These are phyloP conservation scores for Erpetoichthys calabaricus DNA, from an alignment of 2,797 vertebrate genomes.

Conservation along the genomic window DNA sequence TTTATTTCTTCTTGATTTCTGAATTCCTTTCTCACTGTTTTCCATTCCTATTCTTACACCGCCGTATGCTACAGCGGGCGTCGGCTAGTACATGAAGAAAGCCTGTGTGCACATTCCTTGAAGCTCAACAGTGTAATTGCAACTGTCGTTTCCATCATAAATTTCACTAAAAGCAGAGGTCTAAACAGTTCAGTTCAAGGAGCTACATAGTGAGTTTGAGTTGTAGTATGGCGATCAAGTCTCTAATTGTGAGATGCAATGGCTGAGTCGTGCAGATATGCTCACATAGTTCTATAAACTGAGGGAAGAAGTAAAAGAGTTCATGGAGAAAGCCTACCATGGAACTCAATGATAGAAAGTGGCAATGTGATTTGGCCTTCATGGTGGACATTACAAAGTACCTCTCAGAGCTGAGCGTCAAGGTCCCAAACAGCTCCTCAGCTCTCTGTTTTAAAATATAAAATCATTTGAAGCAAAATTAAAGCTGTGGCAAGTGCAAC, in stretches of 20 bases:
- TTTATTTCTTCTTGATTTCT: too few relatives aligned
- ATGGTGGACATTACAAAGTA: background rate
- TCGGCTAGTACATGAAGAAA: too few relatives aligned
- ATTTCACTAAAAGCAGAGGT: too few relatives aligned
- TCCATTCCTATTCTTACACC: too few relatives aligned
- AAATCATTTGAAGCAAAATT: background rate
- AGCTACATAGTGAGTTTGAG: background rate
- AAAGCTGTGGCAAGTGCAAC: background rate
- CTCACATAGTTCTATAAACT: background rate
- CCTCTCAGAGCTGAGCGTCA: background rate
- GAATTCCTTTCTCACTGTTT: too few relatives aligned
- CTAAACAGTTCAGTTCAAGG: too few relatives aligned
- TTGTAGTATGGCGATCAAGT: background rate
- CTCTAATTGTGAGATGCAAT: background rate
- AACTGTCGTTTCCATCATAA: too few relatives aligned
- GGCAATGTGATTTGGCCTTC: background rate
- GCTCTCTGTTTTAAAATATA: background rate
- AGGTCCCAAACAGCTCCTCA: background rate
- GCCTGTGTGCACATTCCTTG: too few relatives aligned
- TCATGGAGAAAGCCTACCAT: background rate
- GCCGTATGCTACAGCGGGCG: too few relatives aligned
- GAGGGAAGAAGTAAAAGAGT: background rate
- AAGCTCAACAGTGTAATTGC: too few relatives aligned
- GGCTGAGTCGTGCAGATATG: background rate
- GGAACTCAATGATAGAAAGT: background rate